Base-by-base conservation (phyloP, 2,888 invertebrate genomes). In the Luffia ferchaultella region DNA sequence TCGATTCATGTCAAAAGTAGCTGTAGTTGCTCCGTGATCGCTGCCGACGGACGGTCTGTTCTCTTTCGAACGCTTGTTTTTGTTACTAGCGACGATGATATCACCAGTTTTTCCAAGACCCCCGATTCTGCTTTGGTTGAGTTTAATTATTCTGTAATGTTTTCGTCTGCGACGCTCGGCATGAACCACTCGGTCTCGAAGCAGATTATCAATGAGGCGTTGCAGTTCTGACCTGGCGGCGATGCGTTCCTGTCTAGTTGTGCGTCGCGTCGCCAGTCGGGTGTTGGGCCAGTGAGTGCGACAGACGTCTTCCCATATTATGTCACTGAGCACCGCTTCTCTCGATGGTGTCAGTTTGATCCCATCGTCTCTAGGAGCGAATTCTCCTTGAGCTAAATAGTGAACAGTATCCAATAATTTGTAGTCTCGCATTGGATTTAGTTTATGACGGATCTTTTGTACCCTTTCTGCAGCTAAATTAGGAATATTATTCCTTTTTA, bases 261-360 rank as follows among this genome's bases (percentile, higher is more conserved):
- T 57, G 1, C 40, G 18, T 15, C 82, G 68, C 18, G 77, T 74
- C n/a, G 71, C 70, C 15, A 83, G 62, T 1, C 82, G 65, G 18
- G 78, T 67, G 45, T 69, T 76, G 1, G 83, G 83, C 83, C 83
- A 83, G 55, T 82, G 83, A 2, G 83, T 82, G 19, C 83, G 71
- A 60, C 82, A 83, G 15, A 83, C 83, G 53, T 83, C 83, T 61
- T 83, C 83, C 70, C 76, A 83, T 58, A 83, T 83, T 16, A 83
- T 83, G 49, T 83, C 83, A 57, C 83, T 83, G 20, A 83, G 65
- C 15, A 83, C 83, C 16, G 77, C 83, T 68, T 83, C 83, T 51
- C 83, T 62, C 1, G 83, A 83, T 5, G 79, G 76, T 42, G 83
- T 83, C 20, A 83, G 54, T 59, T 83, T 83, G 48, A 83, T 82